phyloP scores from a whole-genome alignment of 1,140 invertebrate species.

The Listronotus bonariensis region DNA sequence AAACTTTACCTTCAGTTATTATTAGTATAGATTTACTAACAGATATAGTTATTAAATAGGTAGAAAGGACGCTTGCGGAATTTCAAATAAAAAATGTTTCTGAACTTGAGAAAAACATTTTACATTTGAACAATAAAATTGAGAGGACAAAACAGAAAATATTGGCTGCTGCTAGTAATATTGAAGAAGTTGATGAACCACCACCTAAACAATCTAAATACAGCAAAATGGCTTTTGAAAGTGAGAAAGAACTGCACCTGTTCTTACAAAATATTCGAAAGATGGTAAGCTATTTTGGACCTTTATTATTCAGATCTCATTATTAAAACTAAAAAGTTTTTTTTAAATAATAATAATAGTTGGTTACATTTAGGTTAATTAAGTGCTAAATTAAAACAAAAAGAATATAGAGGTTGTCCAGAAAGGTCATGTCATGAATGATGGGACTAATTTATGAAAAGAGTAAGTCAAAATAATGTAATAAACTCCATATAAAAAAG shows the following conservation, averaged over 20 bases:
- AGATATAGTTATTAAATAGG: constrained; percentile 2
- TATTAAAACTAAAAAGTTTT: too few relatives aligned
- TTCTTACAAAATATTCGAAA: constrained; percentile 52
- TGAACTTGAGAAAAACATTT: constrained; percentile 76
- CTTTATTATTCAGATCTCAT: too few relatives aligned
- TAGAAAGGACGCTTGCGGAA: constrained; percentile 62
- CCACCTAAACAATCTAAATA: constrained; percentile 50
- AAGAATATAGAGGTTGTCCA: too few relatives aligned
- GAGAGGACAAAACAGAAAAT: constrained; percentile 82
- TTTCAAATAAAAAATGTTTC: constrained; percentile 63
- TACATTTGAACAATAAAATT: constrained; percentile 73
- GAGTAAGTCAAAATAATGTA: too few relatives aligned
- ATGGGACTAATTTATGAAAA: too few relatives aligned
- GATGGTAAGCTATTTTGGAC: constrained; percentile 46
- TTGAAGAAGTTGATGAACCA: constrained; percentile 64
- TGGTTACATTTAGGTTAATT: too few relatives aligned
- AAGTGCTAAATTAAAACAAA: too few relatives aligned
- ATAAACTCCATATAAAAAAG: too few relatives aligned
- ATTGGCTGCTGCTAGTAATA: constrained; percentile 67
- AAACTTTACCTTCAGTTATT: too few relatives aligned
- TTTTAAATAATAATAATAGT: too few relatives aligned
- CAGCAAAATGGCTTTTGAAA: constrained; percentile 53
- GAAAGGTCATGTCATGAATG: too few relatives aligned
- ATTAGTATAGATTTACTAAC: too few relatives aligned
- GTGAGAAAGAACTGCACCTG: constrained; percentile 49